These are phyloP conservation scores for Hyperopisus bebe DNA, from an alignment of 2,113 vertebrate genomes.

Conservation along the genomic window DNA sequence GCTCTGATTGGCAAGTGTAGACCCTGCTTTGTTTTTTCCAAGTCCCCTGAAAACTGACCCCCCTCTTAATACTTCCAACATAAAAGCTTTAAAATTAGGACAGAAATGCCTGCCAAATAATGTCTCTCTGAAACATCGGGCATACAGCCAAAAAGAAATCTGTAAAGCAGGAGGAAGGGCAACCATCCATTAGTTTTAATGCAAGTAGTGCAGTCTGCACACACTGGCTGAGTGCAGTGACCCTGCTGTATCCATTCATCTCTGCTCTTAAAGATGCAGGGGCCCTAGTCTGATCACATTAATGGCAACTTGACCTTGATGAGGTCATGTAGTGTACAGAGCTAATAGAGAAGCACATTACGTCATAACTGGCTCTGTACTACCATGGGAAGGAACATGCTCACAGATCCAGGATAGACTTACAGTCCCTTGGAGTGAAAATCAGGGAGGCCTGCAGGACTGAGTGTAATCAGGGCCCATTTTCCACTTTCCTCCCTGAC, in stretches of 20 bases:
- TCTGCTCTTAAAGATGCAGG: conserved; percentile 24
- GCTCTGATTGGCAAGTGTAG: conserved; percentile 4
- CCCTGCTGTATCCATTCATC: conserved; percentile 26
- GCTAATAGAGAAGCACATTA: conserved; percentile 14
- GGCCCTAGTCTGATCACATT: conserved; percentile 28
- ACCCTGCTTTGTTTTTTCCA: neutral
- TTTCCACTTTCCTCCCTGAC: conserved; percentile 2
- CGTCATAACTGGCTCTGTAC: conserved; percentile 17
- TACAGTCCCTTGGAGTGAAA: conserved; percentile 10
- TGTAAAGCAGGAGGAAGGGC: conserved; percentile 36
- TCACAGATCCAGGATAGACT: conserved; percentile 7
- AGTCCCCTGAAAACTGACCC: neutral
- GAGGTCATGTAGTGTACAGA: conserved; percentile 20
- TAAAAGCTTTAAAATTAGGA: conserved; percentile 42
- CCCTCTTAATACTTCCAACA: neutral
- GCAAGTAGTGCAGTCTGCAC: conserved; percentile 26
- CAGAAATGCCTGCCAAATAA: conserved; percentile 38
- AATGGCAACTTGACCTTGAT: conserved; percentile 31
- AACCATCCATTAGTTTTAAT: conserved; percentile 38
- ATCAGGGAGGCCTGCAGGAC: neutral
- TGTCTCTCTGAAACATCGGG: conserved; percentile 35
- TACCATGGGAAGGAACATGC: neutral
- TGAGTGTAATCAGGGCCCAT: conserved; percentile 1
- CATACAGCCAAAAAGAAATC: conserved; percentile 39
- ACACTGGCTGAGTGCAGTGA: conserved; percentile 9